Evolutionary conservation across 2,888 invertebrate genomes (phyloP).

Genomic region (Sympetrum striolatum): DNA sequence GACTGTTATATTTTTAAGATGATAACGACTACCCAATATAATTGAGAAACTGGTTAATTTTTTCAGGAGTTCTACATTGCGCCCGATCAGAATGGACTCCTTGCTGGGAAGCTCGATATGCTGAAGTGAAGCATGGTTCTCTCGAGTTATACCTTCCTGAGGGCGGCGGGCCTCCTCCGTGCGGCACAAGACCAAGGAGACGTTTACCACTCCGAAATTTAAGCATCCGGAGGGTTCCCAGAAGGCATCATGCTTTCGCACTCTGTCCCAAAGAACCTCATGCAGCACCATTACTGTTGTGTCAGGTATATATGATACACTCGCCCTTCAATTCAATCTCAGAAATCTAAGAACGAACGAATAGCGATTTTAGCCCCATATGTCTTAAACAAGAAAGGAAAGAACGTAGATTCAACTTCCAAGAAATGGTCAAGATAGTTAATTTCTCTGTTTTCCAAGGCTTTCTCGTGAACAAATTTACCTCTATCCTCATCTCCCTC

Average conservation of each 20-base stretch:
- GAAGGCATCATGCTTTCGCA: slow-evolving; percentile 14
- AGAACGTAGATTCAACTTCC: too few relatives aligned
- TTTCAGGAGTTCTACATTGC: slow-evolving; percentile 21
- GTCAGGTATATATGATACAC: background rate
- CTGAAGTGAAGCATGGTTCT: slow-evolving; percentile 1
- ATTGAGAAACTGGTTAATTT: background rate
- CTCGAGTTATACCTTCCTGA: slow-evolving; percentile 25
- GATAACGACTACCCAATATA: background rate
- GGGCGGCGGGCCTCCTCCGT: background rate
- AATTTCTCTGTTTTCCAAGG: too few relatives aligned
- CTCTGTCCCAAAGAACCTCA: background rate
- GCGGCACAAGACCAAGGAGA: background rate
- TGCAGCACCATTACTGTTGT: background rate
- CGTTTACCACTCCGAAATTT: background rate
- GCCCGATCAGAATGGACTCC: slow-evolving; percentile 28
- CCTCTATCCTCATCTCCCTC: too few relatives aligned
- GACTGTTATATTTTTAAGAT: background rate
- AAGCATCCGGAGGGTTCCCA: slow-evolving; percentile 7
- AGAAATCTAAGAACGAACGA: too few relatives aligned
- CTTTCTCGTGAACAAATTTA: too few relatives aligned
- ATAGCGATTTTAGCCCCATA: too few relatives aligned
- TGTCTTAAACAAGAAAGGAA: too few relatives aligned
- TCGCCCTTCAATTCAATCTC: too few relatives aligned
- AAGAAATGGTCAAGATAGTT: too few relatives aligned
- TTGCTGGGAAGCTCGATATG: slow-evolving; percentile 19